A percentile compares a stretch with the other conserved stretches of the same genome.
These are phyloP conservation scores for Heterotis niloticus DNA, from an alignment of 2,113 vertebrate species.

Conservation along the genomic window DNA sequence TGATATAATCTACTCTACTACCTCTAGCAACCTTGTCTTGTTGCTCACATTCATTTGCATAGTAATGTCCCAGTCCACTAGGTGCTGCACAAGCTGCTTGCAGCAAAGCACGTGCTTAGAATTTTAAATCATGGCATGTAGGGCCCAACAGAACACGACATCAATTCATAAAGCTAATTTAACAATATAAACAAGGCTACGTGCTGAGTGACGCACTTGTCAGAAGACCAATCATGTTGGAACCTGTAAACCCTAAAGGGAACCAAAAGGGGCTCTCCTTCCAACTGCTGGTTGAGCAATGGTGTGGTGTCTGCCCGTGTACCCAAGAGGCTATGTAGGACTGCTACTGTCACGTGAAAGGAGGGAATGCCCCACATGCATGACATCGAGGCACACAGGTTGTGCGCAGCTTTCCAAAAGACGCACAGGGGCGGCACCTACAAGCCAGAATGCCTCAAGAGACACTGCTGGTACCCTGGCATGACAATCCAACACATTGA, in stretches of 20 bases:
- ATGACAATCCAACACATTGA: no score
- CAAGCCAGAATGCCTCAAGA: no score
- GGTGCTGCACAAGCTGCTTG: not conserved
- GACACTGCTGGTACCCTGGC: no score
- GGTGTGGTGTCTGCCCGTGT: constrained; percentile 31
- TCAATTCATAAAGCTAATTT: not conserved
- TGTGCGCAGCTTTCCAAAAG: no score
- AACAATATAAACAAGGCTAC: not conserved
- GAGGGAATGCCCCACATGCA: constrained; percentile 7
- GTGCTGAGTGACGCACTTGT: constrained; percentile 48
- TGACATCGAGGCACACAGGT: not conserved
- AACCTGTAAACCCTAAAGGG: constrained; percentile 19
- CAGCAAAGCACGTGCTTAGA: not conserved
- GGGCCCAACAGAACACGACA: not conserved
- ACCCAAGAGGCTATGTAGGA: no score
- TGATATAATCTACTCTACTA: not conserved
- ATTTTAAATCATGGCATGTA: not conserved
- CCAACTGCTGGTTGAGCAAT: constrained; percentile 28
- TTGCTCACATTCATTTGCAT: constrained; percentile 24
- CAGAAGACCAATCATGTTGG: constrained; percentile 35
- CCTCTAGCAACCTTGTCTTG: constrained; percentile 8
- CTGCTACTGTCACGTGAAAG: not conserved
- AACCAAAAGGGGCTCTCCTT: constrained; percentile 28
- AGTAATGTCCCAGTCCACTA: not conserved
- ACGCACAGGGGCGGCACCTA: no score